Evolutionary conservation across 2,113 vertebrate genomes (phyloP), one percentile per base, ranked within the genome.

Genomic region (Lampris incognitus): DNA sequence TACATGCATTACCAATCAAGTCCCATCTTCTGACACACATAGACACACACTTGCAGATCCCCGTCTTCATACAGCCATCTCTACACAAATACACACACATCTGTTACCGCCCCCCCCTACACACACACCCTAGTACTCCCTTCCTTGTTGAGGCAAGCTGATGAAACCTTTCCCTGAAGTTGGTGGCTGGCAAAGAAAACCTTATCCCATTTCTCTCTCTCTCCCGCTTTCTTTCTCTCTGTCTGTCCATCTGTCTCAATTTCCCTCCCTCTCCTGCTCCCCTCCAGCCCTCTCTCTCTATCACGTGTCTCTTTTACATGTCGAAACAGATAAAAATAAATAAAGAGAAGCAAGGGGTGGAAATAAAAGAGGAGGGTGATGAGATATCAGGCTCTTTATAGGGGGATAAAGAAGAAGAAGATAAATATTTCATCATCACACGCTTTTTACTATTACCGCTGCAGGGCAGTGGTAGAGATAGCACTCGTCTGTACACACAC

Each of bases 131-230:
- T 10, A 59, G 54, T 63, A 36, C 59, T 68, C 64, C 10, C 10
- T 64, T 56, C 67, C 57, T 4, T 58, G 62, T 61, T 66, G 42
- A 76, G 69, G 78, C 40, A 59, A 78, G 77, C 76, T 90, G 86
- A 89, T 84, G 85, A 90, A 91, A 92, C 76, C 76, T 80, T 85
- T 83, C 86, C 78, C 64, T 67, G 69, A 85, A 85, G 81, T 89
- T 87, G 74, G 61, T 78, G 82, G 76, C 74, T 63, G 58, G 63
- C 70, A 78, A 80, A 87, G 74, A 85, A 83, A 86, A 66, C n/a
- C 37, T 24, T 40, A 39, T 64, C 49, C 39, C 50, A 58, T 13
- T 40, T 74, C 52, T 61, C 24, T 55, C 40, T 37, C 5, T 65
- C 48, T 39, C 40, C 52, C 54, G 74, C 44, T 65, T 39, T 52